Evolutionary conservation across 2,113 vertebrate genomes (phyloP).

Genomic region (Bubo bubo): DNA sequence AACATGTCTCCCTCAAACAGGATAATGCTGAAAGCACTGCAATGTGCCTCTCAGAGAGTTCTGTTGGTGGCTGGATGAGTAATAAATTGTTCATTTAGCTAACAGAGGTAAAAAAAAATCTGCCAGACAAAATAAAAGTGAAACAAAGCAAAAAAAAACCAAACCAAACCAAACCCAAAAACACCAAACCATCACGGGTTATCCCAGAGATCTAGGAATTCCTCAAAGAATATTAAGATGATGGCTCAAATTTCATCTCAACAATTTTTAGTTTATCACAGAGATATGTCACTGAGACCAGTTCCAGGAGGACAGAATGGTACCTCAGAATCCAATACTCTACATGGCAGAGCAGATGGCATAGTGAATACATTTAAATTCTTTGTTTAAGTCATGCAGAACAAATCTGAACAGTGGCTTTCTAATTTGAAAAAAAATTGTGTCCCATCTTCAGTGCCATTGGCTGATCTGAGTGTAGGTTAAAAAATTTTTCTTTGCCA

Average conservation of each 20-base stretch:
- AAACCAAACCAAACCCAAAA: neutral
- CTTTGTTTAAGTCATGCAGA: neutral
- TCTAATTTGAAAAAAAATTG: neutral
- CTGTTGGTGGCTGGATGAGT: neutral
- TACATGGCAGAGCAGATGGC: neutral
- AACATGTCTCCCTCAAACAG: neutral
- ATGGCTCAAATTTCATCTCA: neutral
- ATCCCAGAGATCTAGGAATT: neutral
- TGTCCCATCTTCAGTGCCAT: neutral
- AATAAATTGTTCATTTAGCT: neutral
- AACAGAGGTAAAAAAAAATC: neutral
- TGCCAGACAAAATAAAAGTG: neutral
- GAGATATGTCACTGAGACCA: neutral
- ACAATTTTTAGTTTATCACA: neutral
- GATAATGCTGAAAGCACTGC: neutral
- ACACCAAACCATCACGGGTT: neutral
- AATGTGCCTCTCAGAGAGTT: neutral
- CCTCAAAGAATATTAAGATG: neutral
- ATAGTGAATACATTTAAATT: neutral
- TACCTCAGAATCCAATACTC: neutral
- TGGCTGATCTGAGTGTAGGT: rapidly evolving
- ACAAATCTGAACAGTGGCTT: neutral
- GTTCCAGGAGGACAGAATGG: neutral
- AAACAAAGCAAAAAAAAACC: rapidly evolving
- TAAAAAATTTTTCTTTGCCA: neutral